A percentile compares a stretch with the other conserved stretches of the same genome.
phyloP scores from a whole-genome alignment of 2,888 invertebrate species.

The Sesamia inferens region DNA sequence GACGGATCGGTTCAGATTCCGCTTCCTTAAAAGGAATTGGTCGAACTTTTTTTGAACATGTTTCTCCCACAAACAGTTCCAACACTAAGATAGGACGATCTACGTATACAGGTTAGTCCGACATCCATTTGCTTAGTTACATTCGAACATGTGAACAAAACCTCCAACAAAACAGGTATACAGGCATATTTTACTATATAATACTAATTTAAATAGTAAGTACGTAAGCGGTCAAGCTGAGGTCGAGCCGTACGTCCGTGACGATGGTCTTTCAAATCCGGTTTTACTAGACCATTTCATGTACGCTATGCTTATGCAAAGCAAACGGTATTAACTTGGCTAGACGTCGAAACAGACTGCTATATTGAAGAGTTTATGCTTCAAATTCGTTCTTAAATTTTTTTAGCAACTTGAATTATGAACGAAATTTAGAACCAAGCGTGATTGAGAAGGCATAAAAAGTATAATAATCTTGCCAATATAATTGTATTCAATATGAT shows the following conservation, averaged over 20 bases:
- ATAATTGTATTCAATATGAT: conserved; percentile 9
- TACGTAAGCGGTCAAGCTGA: conserved; percentile 72
- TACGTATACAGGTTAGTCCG: neutral
- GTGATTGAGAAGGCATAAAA: conserved; percentile 15
- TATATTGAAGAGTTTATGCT: conserved; percentile 37
- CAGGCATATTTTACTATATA: conserved; percentile 16
- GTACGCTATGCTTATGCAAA: conserved; percentile 68
- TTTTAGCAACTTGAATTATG: neutral
- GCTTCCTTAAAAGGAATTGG: neutral
- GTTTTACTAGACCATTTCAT: conserved; percentile 71
- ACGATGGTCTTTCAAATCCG: conserved; percentile 81
- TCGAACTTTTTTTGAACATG: neutral
- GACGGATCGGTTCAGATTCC: neutral
- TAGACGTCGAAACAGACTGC: conserved; percentile 59
- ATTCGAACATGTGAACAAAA: conserved; percentile 19
- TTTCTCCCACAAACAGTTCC: neutral
- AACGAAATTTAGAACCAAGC: neutral
- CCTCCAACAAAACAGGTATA: conserved; percentile 12
- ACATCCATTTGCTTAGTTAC: neutral
- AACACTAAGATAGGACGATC: neutral
- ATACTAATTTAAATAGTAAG: conserved; percentile 49
- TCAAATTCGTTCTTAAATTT: neutral
- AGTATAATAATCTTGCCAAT: neutral
- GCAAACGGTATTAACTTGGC: conserved; percentile 58
- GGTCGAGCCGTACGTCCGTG: conserved; percentile 70